A percentile compares a stretch with the other conserved stretches of the same genome.
Evolutionary conservation across 1,140 invertebrate species (phyloP).

Genomic region (Cataglyphis hispanica): DNA sequence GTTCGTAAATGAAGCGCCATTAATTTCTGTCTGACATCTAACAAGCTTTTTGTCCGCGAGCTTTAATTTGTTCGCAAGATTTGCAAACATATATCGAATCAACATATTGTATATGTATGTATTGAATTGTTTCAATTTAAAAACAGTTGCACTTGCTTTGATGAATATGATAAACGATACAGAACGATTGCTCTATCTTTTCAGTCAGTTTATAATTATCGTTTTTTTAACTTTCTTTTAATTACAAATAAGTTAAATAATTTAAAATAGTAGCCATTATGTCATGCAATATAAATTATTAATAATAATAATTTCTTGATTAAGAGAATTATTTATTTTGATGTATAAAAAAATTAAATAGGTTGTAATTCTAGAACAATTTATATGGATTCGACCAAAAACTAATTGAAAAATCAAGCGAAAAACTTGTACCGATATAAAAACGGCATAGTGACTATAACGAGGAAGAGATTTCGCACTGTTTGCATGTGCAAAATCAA

Average conservation of each 20-base stretch:
- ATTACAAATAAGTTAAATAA: background rate
- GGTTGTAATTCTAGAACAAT: background rate
- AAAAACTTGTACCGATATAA: background rate
- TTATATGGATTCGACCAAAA: background rate
- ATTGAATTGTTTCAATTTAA: background rate
- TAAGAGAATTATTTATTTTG: background rate
- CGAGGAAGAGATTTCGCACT: background rate
- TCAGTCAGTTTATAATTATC: background rate
- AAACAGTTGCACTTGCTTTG: background rate
- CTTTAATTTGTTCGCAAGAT: background rate
- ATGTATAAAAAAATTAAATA: background rate
- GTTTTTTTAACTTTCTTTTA: background rate
- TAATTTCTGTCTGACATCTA: slow-evolving; percentile 9
- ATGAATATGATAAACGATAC: background rate
- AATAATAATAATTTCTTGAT: background rate
- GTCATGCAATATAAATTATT: background rate
- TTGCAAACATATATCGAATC: background rate
- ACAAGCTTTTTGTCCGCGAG: background rate
- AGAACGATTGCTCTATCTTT: background rate
- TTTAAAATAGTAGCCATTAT: background rate
- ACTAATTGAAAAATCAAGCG: background rate
- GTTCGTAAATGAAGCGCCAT: background rate
- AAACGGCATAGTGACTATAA: background rate
- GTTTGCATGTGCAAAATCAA: background rate
- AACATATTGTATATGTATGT: background rate